Evolutionary conservation across 2,113 vertebrate genomes (phyloP).

Genomic region (Synodontis membranacea): DNA sequence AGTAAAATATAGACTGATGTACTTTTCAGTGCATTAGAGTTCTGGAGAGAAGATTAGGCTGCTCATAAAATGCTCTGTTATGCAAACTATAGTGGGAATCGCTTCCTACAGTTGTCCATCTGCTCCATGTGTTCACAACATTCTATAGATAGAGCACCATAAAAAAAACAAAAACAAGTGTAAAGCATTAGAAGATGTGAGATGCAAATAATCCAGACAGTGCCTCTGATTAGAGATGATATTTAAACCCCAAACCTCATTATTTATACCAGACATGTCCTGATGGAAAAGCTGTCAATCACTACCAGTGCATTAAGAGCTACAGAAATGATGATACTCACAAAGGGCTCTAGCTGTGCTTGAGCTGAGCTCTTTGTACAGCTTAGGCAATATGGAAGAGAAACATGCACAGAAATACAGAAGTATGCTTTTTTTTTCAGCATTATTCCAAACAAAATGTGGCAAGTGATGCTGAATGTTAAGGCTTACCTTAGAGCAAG

Average conservation of each 20-base stretch:
- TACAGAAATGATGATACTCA: not conserved
- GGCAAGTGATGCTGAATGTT: not conserved
- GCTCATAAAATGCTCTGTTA: not conserved
- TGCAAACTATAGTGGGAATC: not conserved
- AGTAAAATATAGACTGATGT: not conserved
- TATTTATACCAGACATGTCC: slow-evolving; percentile 2
- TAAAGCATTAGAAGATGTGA: not conserved
- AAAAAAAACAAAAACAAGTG: not conserved
- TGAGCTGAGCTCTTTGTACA: too few species aligned
- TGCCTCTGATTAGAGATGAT: not conserved
- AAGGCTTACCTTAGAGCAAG: not conserved
- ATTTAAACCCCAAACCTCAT: not conserved
- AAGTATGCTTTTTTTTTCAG: not conserved
- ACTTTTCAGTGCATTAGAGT: not conserved
- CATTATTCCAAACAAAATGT: not conserved
- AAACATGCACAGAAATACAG: not conserved
- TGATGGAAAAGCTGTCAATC: slow-evolving; percentile 14
- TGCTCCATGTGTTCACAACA: slow-evolving; percentile 1
- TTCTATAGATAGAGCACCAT: slow-evolving; percentile 11
- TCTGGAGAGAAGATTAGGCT: not conserved
- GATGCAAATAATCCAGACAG: slow-evolving; percentile 1
- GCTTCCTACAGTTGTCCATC: not conserved
- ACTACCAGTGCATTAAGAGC: not conserved
- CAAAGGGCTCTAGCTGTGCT: not conserved
- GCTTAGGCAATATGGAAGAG: not conserved